Base-by-base conservation (phyloP, 2,797 vertebrate genomes). In the Phataginus tetradactyla region DNA sequence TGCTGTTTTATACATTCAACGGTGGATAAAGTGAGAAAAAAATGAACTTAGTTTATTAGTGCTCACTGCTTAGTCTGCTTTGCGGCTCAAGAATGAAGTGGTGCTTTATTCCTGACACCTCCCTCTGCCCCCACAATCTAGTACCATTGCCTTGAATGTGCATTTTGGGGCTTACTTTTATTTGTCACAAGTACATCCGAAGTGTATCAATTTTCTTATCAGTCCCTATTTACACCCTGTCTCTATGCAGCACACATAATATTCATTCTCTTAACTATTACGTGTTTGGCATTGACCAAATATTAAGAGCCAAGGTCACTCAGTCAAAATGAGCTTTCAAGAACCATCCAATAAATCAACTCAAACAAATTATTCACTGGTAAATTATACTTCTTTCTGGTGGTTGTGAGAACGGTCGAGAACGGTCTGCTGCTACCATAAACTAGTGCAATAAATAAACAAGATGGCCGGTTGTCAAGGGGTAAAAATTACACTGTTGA, bases 241-340 rank as follows among this genome's bases (percentile, higher is more conserved):
- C 42, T 66, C 25, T 17, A 63, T 66, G 66, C 7, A 85, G 49
- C 32, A 37, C 51, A 61, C 80, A 95, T 72, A 93, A 98, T 98
- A 97, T 96, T 94, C 93, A 95, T 95, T 95, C 57, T 92, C 59
- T 81, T 81, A 77, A 90, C 68, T 91, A 96, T 86, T 81, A 97
- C 96, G 86, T 89, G 18, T 83, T 92, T 88, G 29, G 84, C 90
- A 92, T 77, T 98, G 97, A 94, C 91, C 97, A 98, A 98, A 98
- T 96, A 97, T 95, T 97, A 95, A 97, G 77, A 91, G 97, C 95
- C 97, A 99, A 99, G 98, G 98, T 98, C 96, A 97, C 94, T 97
- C 96, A 96, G 85, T 98, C 75, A 97, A 97, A 97, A 86, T 96
- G 77, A 95, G 86, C 87, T 97, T 96, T 98, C 95, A 98, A 96